These are phyloP conservation scores for Axea sp. DNA, from an alignment of 2,888 invertebrate species.

Conservation along the genomic window DNA sequence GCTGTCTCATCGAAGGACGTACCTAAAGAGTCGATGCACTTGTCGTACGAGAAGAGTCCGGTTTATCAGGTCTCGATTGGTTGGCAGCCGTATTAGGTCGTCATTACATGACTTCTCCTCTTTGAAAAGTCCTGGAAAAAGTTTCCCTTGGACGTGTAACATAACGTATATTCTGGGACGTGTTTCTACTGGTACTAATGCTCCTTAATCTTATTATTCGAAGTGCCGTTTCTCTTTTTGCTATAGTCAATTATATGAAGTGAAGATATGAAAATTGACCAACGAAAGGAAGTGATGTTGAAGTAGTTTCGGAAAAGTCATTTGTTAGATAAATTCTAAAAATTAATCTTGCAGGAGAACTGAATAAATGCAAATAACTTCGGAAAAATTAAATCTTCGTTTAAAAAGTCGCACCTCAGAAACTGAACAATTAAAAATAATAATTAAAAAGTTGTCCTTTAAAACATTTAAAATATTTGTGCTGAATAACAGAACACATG, in stretches of 20 bases:
- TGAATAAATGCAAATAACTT: too few relatives aligned
- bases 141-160: conserved; percentile 28
- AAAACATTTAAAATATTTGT: too few relatives aligned
- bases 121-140: conserved; percentile 42
- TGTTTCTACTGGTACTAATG: conserved; percentile 48
- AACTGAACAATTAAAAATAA: too few relatives aligned
- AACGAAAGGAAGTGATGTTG: conserved; percentile 12
- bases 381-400: too few relatives aligned
- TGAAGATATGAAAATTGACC: conserved; percentile 31
- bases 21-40: conserved; percentile 65
- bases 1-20: conserved; percentile 69
- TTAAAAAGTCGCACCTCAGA: too few relatives aligned
- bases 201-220: conserved; percentile 25
- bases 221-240: conserved; percentile 16
- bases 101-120: conserved; percentile 60
- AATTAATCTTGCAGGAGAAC: too few relatives aligned
- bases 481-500: too few relatives aligned
- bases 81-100: conserved; percentile 67
- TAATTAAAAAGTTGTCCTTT: too few relatives aligned
- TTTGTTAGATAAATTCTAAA: too few relatives aligned
- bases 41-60: conserved; percentile 67
- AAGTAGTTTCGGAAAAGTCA: background rate
- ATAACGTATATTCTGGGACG: conserved; percentile 43
- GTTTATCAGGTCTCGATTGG: conserved; percentile 72
- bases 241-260: conserved; percentile 32